phyloP scores from a whole-genome alignment of 2,113 vertebrate species.

The Ardeotis arabs region DNA sequence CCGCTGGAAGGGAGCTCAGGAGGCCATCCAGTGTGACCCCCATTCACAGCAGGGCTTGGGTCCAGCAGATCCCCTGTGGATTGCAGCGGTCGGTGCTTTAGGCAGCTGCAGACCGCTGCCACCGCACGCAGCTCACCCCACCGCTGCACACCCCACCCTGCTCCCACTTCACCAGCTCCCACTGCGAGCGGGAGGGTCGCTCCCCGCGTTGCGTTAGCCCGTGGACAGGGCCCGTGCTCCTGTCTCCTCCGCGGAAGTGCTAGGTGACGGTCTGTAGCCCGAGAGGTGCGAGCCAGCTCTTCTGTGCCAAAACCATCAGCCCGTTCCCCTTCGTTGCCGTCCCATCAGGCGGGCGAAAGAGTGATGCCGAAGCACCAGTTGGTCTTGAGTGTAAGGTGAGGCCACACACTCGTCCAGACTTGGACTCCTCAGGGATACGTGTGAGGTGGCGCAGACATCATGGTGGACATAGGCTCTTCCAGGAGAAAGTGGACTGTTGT shows the following conservation, averaged over 20 bases:
- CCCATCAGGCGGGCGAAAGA: neutral
- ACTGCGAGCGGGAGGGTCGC: neutral
- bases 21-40: neutral
- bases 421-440: neutral
- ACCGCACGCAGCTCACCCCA: fast-evolving
- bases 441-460: neutral
- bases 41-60: neutral
- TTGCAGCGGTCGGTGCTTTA: fast-evolving
- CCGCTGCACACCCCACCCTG: neutral
- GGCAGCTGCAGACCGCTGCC: neutral
- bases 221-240: neutral
- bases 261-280: neutral
- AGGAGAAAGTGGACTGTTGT: neutral
- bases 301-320: neutral
- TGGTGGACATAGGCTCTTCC: neutral
- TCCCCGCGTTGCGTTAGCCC: neutral
- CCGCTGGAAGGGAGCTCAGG: neutral
- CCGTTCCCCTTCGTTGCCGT: neutral
- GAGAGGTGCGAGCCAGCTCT: neutral
- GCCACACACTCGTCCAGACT: neutral
- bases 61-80: neutral
- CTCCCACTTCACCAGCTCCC: neutral
- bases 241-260: neutral
- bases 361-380: neutral
- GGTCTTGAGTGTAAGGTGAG: neutral